Percentiles rank a stretch among this genome's conserved stretches.
Evolutionary conservation across 2,888 invertebrate species (phyloP).

Genomic region (Lepetodrilus schrolli): DNA sequence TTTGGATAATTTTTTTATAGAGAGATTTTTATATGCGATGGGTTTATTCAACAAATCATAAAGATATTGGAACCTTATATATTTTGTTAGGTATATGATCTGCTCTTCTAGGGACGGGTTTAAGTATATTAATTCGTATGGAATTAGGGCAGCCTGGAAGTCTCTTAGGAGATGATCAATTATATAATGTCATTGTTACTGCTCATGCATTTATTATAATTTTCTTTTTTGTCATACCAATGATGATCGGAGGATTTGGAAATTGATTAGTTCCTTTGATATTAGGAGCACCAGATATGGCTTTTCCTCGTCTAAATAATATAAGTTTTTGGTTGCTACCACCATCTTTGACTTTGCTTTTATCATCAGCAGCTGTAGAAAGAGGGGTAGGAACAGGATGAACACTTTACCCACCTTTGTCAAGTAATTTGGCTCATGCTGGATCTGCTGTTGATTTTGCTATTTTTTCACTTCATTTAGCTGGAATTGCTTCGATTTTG

Average conservation of each 20-base stretch:
- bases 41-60: constrained; percentile 80
- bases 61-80: constrained; percentile 85
- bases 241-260: constrained; percentile 84
- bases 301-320: constrained; percentile 89
- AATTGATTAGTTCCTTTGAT: constrained; percentile 87
- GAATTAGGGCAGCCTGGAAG: constrained; percentile 83
- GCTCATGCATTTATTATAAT: constrained; percentile 89
- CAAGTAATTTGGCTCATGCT: constrained; percentile 80
- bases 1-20: too few species aligned
- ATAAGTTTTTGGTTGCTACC: constrained; percentile 88
- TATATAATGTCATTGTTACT: constrained; percentile 87
- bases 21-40: constrained; percentile 80
- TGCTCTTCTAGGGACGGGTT: constrained; percentile 82
- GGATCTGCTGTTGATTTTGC: constrained; percentile 84
- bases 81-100: constrained; percentile 79
- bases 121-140: constrained; percentile 84
- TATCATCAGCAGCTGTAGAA: constrained; percentile 81
- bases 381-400: constrained; percentile 86
- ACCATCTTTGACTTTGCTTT: constrained; percentile 81
- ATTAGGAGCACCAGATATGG: constrained; percentile 86
- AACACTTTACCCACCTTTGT: constrained; percentile 85
- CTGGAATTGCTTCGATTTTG: constrained; percentile 82
- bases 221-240: constrained; percentile 82
- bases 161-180: constrained; percentile 84
- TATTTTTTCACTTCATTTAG: constrained; percentile 86